phyloP scores from a whole-genome alignment of 1,140 invertebrate genomes.

The Drosophila nikananu region DNA sequence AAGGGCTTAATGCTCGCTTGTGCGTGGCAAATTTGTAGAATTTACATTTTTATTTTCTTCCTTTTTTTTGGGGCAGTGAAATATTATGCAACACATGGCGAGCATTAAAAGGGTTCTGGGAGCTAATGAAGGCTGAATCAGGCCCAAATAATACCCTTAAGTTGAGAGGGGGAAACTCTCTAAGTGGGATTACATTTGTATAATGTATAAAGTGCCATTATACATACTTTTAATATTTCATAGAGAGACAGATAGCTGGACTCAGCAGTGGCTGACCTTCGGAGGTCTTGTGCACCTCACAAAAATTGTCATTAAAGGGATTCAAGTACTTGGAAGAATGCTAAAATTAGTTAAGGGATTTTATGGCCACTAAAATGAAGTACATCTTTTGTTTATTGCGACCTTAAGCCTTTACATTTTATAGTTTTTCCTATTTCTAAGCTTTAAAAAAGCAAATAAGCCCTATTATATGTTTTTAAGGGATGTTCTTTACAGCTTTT shows the following conservation, averaged over 20 bases:
- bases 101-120: slow-evolving; percentile 52
- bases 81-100: slow-evolving; percentile 76
- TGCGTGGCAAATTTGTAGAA: slow-evolving; percentile 77
- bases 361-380: neutral
- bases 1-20: slow-evolving; percentile 68
- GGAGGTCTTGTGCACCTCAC: neutral
- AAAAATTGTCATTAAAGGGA: neutral
- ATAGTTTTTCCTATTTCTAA: neutral
- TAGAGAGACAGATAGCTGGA: neutral
- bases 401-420: no score
- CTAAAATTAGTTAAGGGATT: neutral
- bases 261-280: no score
- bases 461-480: neutral
- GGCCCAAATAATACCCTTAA: slow-evolving; percentile 26
- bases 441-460: neutral
- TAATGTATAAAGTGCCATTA: slow-evolving; percentile 9
- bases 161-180: neutral
- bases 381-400: neutral
- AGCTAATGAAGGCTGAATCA: slow-evolving; percentile 38
- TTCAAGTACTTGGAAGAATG: neutral
- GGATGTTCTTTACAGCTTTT: neutral
- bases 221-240: slow-evolving; percentile 14
- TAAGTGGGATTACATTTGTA: slow-evolving; percentile 14
- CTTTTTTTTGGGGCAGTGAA: slow-evolving; percentile 13
- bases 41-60: slow-evolving; percentile 72